These are phyloP conservation scores for Graphium colonna DNA, from an alignment of 2,888 invertebrate genomes.

Conservation along the genomic window DNA sequence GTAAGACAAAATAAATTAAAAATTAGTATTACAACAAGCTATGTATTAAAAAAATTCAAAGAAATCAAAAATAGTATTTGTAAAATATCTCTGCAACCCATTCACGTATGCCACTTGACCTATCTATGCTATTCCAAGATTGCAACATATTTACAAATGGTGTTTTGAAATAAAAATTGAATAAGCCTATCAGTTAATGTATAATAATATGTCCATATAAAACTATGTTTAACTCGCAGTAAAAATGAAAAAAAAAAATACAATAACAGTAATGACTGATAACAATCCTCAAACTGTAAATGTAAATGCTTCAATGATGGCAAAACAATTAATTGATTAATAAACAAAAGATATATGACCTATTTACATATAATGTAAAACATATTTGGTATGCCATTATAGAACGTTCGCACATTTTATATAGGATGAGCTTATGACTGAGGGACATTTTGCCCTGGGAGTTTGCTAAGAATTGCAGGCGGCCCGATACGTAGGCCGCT, in stretches of 20 bases:
- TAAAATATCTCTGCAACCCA: slow-evolving; percentile 5
- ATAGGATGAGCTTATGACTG: too few species aligned
- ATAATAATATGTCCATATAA: slow-evolving; percentile 4
- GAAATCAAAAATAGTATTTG: not conserved
- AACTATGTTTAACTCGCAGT: slow-evolving; percentile 8
- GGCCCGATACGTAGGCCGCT: too few species aligned
- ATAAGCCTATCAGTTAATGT: slow-evolving; percentile 3
- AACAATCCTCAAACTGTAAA: slow-evolving; percentile 20
- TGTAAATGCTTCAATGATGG: slow-evolving; percentile 21
- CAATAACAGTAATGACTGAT: slow-evolving; percentile 16
- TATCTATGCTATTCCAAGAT: not conserved
- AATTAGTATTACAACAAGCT: too few species aligned
- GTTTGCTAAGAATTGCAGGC: too few species aligned
- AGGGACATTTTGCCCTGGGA: too few species aligned
- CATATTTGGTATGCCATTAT: slow-evolving; percentile 12
- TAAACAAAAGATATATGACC: slow-evolving; percentile 1
- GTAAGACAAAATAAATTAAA: too few species aligned
- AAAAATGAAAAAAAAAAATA: slow-evolving; percentile 3
- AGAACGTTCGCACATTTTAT: too few species aligned
- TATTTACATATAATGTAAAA: slow-evolving; percentile 15
- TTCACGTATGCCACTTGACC: slow-evolving; percentile 9
- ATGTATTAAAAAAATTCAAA: too few species aligned
- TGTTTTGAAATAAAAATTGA: slow-evolving; percentile 7
- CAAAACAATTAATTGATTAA: slow-evolving; percentile 6
- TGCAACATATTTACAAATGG: slow-evolving; percentile 8